phyloP scores from a whole-genome alignment of 1,140 invertebrate genomes.

The Zaprionus davidi region DNA sequence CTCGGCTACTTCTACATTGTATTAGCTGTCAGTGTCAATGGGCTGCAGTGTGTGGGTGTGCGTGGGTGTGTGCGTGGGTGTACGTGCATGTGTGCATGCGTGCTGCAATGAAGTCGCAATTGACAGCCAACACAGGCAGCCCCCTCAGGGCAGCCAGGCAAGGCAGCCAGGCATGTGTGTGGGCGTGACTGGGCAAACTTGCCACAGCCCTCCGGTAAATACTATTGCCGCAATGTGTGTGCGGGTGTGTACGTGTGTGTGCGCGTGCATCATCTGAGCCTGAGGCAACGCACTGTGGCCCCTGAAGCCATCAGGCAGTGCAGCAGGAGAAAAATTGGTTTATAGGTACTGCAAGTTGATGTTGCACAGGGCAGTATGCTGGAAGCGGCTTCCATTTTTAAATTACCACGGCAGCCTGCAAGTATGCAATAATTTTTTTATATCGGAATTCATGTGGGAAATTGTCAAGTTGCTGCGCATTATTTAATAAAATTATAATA shows the following conservation, averaged over 20 bases:
- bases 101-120: slow-evolving; percentile 38
- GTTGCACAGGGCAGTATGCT: background rate
- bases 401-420: background rate
- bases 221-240: slow-evolving; percentile 10
- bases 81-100: slow-evolving; percentile 24
- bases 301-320: background rate
- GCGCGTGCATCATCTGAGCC: slow-evolving; percentile 7
- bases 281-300: slow-evolving; percentile 7
- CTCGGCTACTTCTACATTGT: slow-evolving; percentile 60
- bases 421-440: background rate
- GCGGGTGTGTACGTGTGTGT: slow-evolving; percentile 2
- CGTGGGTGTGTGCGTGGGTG: slow-evolving; percentile 7
- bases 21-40: slow-evolving; percentile 49
- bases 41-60: slow-evolving; percentile 1
- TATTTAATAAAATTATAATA: background rate
- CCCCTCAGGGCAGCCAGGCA: background rate
- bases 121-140: slow-evolving; percentile 37
- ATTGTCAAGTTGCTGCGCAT: background rate
- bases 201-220: slow-evolving; percentile 19
- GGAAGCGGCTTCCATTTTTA: background rate
- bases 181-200: slow-evolving; percentile 14
- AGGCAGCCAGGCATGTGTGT: slow-evolving; percentile 46
- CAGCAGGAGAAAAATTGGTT: background rate
- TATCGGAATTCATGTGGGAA: background rate
- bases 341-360: background rate